Percentiles rank a stretch among this genome's conserved stretches.
These are phyloP conservation scores for Platyura marginata DNA, from an alignment of 1,140 invertebrate genomes.

Conservation along the genomic window DNA sequence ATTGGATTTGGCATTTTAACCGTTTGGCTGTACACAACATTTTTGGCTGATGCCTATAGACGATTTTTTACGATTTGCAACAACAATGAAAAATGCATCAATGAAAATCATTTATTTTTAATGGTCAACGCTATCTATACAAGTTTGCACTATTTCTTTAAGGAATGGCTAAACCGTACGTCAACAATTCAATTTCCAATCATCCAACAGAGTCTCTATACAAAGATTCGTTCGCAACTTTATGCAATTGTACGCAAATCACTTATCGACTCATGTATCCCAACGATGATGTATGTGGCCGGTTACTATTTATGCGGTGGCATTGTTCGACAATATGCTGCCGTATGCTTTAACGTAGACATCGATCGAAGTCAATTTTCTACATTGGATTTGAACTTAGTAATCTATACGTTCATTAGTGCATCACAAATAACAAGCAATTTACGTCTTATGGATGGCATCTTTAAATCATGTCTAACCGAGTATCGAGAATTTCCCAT, in stretches of 20 bases:
- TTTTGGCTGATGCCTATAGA: slow-evolving; percentile 26
- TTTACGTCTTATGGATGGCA: slow-evolving; percentile 42
- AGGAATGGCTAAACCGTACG: slow-evolving; percentile 29
- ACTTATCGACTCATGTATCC: slow-evolving; percentile 25
- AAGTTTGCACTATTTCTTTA: slow-evolving; percentile 44
- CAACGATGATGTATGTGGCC: slow-evolving; percentile 30
- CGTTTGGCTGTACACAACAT: slow-evolving; percentile 34
- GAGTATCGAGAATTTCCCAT: slow-evolving; percentile 42
- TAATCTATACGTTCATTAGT: slow-evolving; percentile 46
- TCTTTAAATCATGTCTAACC: slow-evolving; percentile 48
- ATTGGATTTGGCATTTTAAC: slow-evolving; percentile 30
- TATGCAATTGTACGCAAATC: slow-evolving; percentile 27
- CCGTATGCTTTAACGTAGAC: no score
- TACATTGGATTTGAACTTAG: slow-evolving; percentile 22
- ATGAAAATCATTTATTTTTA: slow-evolving; percentile 36
- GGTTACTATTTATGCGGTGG: slow-evolving; percentile 28
- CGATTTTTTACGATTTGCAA: slow-evolving; percentile 12
- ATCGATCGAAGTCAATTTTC: no score
- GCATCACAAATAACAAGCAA: slow-evolving; percentile 44
- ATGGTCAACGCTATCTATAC: slow-evolving; percentile 45
- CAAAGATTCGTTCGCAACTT: slow-evolving; percentile 35
- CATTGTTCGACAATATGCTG: slow-evolving; percentile 11
- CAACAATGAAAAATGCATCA: slow-evolving; percentile 23
- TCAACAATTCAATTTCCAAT: slow-evolving; percentile 42
- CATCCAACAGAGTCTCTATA: slow-evolving; percentile 42